Percentiles rank a stretch among this genome's conserved stretches.
These are phyloP conservation scores for Harpagifer antarcticus DNA, from an alignment of 2,797 vertebrate species.

Conservation along the genomic window DNA sequence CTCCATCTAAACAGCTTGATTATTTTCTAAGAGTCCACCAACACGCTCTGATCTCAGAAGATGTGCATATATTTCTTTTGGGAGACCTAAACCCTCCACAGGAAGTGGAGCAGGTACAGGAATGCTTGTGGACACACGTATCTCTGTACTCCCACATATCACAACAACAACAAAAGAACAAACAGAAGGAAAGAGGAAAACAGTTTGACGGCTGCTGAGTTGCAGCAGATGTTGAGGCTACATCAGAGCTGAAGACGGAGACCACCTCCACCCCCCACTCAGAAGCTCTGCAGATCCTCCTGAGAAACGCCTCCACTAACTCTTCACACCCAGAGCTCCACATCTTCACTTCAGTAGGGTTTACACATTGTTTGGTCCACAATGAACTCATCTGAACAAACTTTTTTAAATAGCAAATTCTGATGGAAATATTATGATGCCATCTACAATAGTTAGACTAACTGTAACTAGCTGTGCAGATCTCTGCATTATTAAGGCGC, in stretches of 20 bases:
- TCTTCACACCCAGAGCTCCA: background rate
- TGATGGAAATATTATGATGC: background rate
- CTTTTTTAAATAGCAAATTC: background rate
- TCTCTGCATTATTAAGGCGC: background rate
- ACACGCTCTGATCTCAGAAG: background rate
- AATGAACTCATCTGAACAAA: background rate
- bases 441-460: no score
- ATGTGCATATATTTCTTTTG: background rate
- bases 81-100: conserved; percentile 7
- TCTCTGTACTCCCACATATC: conserved; percentile 31
- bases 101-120: background rate
- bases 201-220: conserved; percentile 7
- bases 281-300: conserved; percentile 9
- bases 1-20: background rate
- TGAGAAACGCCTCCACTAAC: conserved; percentile 1
- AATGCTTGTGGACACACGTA: conserved; percentile 8
- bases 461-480: no score
- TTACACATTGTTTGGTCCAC: background rate
- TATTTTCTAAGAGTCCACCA: background rate
- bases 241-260: conserved; percentile 13
- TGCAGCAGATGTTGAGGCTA: conserved; percentile 44
- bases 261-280: conserved; percentile 17
- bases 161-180: conserved; percentile 4
- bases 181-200: conserved; percentile 19
- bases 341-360: background rate